These are phyloP conservation scores for Sarcophaga variegata DNA, from an alignment of 2,888 invertebrate species.

Conservation along the genomic window DNA sequence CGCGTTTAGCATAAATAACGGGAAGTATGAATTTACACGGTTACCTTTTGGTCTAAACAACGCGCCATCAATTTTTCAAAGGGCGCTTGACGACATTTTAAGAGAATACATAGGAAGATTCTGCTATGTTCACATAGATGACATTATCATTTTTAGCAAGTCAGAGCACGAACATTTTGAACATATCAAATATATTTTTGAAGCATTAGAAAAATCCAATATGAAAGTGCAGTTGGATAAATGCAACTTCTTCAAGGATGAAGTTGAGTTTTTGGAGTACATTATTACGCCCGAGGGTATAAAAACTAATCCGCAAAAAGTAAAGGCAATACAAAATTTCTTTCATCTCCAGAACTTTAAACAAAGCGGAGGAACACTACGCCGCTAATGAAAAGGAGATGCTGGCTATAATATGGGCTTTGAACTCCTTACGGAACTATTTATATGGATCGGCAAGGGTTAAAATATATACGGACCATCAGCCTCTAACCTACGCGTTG, in stretches of 20 bases:
- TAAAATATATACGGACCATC: conserved; percentile 47
- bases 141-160: conserved; percentile 40
- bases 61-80: conserved; percentile 41
- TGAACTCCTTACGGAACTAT: conserved; percentile 43
- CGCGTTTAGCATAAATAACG: conserved; percentile 32
- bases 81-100: conserved; percentile 51
- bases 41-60: conserved; percentile 39
- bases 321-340: conserved; percentile 58
- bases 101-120: conserved; percentile 26
- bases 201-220: conserved; percentile 53
- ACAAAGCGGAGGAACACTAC: conserved; percentile 56
- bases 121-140: conserved; percentile 52
- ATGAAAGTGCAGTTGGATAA: conserved; percentile 33
- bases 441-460: conserved; percentile 34
- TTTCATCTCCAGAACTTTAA: conserved; percentile 43
- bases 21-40: conserved; percentile 34
- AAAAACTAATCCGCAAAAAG: conserved; percentile 48
- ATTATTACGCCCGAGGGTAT: conserved; percentile 19
- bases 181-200: conserved; percentile 2
- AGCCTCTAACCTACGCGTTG: conserved; percentile 37
- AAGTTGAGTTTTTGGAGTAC: conserved; percentile 32
- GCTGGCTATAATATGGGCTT: conserved; percentile 47
- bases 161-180: conserved; percentile 34
- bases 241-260: conserved; percentile 15
- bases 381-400: conserved; percentile 43